Evolutionary conservation across 2,113 vertebrate species (phyloP).

Genomic region (Progne subis): DNA sequence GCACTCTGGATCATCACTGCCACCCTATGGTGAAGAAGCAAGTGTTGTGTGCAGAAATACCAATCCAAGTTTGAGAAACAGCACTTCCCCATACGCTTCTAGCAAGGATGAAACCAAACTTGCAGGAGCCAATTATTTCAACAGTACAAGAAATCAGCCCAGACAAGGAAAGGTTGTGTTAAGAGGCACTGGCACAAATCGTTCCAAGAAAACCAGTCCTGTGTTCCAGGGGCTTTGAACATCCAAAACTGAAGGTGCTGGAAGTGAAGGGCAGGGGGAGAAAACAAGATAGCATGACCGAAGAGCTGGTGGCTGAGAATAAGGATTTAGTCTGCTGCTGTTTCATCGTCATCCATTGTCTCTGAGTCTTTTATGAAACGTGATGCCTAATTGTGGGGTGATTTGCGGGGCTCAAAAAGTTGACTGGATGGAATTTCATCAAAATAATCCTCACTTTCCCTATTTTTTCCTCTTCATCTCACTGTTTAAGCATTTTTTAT

Average conservation of each 20-base stretch:
- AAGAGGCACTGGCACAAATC: neutral
- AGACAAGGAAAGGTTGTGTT: neutral
- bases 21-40: neutral
- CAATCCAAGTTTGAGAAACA: neutral
- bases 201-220: neutral
- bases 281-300: neutral
- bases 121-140: neutral
- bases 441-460: neutral
- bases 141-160: neutral
- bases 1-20: neutral
- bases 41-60: neutral
- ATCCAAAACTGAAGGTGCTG: neutral
- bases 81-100: accelerated
- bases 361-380: neutral
- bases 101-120: neutral
- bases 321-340: neutral
- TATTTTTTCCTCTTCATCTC: neutral
- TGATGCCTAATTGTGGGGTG: neutral
- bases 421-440: neutral
- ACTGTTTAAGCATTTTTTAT: neutral
- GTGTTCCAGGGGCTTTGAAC: accelerated
- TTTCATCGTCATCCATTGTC: neutral
- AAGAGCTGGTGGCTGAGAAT: neutral
- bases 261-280: neutral
- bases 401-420: neutral